Evolutionary conservation across 2,888 invertebrate genomes (phyloP).

Genomic region (Drosophila macrothrix): DNA sequence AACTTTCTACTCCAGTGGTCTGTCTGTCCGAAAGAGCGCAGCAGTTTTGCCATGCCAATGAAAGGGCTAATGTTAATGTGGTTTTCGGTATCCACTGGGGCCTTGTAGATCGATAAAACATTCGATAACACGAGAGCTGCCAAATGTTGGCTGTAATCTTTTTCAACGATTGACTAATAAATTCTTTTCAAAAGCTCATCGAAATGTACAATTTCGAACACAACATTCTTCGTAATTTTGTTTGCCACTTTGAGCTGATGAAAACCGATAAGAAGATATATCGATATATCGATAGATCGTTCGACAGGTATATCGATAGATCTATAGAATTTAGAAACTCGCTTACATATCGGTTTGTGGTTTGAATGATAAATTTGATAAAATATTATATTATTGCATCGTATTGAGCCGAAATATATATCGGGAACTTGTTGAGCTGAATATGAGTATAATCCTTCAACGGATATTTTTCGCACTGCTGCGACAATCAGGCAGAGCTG

Average conservation of each 20-base stretch:
- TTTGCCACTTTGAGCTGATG: too few species aligned
- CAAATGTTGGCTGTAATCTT: too few species aligned
- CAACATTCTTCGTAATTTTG: too few species aligned
- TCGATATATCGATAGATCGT: too few species aligned
- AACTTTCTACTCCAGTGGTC: neutral
- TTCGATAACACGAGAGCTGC: too few species aligned
- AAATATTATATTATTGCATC: too few species aligned
- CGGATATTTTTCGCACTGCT: slow-evolving; percentile 43
- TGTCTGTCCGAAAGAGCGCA: too few species aligned
- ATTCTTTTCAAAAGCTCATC: neutral
- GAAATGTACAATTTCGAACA: neutral
- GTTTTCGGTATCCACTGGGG: neutral
- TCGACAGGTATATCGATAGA: neutral
- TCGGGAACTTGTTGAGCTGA: slow-evolving; percentile 3
- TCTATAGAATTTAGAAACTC: neutral
- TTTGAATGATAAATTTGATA: neutral
- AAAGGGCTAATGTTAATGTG: neutral
- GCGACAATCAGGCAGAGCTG: slow-evolving; percentile 55
- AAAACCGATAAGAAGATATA: neutral
- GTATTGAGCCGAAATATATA: neutral
- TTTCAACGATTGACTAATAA: too few species aligned
- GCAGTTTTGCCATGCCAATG: neutral
- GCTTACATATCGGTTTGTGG: neutral
- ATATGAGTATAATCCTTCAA: slow-evolving; percentile 46
- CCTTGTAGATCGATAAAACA: too few species aligned